Conservation (phyloP, 1,140 invertebrate species). For the Hermetia illucens region DNA sequence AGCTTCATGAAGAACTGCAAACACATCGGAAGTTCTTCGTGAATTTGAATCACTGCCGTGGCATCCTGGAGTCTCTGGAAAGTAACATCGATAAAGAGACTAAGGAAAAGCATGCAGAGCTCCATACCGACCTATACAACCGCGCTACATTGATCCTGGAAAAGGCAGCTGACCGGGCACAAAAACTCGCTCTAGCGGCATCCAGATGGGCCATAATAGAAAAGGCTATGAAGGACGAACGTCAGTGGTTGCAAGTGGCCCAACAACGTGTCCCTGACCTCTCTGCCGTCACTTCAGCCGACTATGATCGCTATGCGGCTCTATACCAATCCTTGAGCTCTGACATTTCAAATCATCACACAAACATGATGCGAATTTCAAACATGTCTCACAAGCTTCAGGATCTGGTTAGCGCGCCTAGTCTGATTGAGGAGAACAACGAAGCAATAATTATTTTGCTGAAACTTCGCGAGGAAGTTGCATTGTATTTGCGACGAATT, state of each 20-base stretch:
- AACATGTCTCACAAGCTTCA: constrained; percentile 58
- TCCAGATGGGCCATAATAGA: constrained; percentile 67
- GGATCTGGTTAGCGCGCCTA: constrained; percentile 53
- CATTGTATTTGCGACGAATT: constrained; percentile 49
- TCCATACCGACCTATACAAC: constrained; percentile 63
- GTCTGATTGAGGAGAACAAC: constrained; percentile 52
- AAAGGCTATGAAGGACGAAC: constrained; percentile 66
- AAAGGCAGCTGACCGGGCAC: constrained; percentile 58
- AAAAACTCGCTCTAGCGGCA: constrained; percentile 66
- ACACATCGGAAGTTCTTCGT: constrained; percentile 80
- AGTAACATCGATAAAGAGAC: constrained; percentile 68
- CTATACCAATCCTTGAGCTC: constrained; percentile 62
- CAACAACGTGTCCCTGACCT: constrained; percentile 66
- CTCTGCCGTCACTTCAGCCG: constrained; percentile 57
- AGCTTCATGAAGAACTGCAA: constrained; percentile 73
- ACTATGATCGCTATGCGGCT: constrained; percentile 71
- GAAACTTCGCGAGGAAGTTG: constrained; percentile 56
- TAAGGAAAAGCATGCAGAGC: constrained; percentile 48
- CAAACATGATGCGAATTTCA: constrained; percentile 54
- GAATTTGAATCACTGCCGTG: constrained; percentile 69
- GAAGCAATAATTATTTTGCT: constrained; percentile 51
- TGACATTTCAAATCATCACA: constrained; percentile 63
- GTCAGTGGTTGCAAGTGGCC: constrained; percentile 64
- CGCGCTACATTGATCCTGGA: constrained; percentile 60
- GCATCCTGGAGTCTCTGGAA: constrained; percentile 70